Base-by-base conservation (phyloP, 2,113 vertebrate species). In the Regulus satrapa region DNA sequence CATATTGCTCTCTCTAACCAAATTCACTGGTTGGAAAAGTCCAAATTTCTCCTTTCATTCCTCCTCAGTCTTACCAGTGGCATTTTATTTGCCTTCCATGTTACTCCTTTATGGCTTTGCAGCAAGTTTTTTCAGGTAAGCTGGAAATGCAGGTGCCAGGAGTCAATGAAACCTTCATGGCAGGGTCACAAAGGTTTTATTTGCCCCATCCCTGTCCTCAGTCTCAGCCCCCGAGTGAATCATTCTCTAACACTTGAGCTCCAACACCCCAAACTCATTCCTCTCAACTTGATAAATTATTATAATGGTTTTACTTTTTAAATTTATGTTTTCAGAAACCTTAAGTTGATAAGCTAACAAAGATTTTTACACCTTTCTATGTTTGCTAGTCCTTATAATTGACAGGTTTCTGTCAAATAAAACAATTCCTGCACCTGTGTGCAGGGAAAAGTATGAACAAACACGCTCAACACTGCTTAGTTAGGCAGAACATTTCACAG, bases 371-470 rank as follows among this genome's bases (percentile, higher is more conserved):
- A 89, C 8, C 20, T 81, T 87, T 36, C 40, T 15, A 17, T 21
- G 14, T 66, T 56, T 77, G 32, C 34, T 61, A 29, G 31, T 66
- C 38, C 20, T 32, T 18, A 3, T 7, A 68, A 74, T 8, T 46
- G 84, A 56, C 49, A 86, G 72, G 49, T 80, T 41, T 77, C 40
- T 81, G n/a, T 46, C 43, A 61, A 56, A 18, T 28, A 36, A 74
- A 92, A 84, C 32, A 87, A 74, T 78, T 78, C 71, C 71, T 20
- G 48, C 74, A 87, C 64, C 62, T 87, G 67, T 58, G 52, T 72
- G 40, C 26, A 64, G 41, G 69, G 63, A 63, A 18, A 63, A 12
- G 59, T n/a, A 91, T 14, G 40, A 93, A 48, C n/a, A 74, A 67
- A 81, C 29, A n/a, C 6, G 48, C 76, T 86, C 40, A 25, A 49